Evolutionary conservation across 1,140 invertebrate species (phyloP).

Genomic region (Diachasmimorpha longicaudata): DNA sequence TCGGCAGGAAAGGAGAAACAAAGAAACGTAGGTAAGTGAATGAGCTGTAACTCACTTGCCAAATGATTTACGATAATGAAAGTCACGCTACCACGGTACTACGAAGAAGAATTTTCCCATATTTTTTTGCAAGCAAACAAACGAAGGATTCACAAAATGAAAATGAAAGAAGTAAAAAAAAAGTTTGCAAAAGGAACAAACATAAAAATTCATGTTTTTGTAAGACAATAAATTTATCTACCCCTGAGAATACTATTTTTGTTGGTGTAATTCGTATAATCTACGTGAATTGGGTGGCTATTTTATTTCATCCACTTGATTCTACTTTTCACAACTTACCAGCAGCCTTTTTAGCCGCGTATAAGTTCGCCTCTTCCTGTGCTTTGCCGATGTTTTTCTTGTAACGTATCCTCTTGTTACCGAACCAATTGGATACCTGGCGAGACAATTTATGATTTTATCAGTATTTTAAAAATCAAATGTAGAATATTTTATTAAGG

Average conservation of each 20-base stretch:
- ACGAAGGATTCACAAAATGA: constrained; percentile 18
- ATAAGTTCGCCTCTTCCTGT: constrained; percentile 99
- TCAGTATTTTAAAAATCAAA: background rate
- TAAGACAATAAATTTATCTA: constrained; percentile 14
- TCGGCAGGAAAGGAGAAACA: constrained; percentile 35
- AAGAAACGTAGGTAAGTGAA: constrained; percentile 40
- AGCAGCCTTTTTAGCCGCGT: constrained; percentile 98
- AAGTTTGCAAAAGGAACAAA: constrained; percentile 5
- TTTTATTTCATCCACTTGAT: background rate
- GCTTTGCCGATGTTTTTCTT: constrained; percentile 99
- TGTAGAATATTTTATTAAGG: no score
- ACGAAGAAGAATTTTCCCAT: constrained; percentile 27
- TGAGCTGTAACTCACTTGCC: constrained; percentile 49
- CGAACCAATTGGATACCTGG: constrained; percentile 99
- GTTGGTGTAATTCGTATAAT: background rate
- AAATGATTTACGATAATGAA: constrained; percentile 60
- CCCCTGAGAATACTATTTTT: constrained; percentile 13
- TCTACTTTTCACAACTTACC: constrained; percentile 65
- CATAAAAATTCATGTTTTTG: background rate
- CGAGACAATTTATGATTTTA: constrained; percentile 17
- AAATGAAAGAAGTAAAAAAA: constrained; percentile 5
- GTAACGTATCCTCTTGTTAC: constrained; percentile 99
- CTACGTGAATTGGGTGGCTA: background rate
- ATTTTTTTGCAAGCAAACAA: background rate
- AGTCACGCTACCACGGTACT: constrained; percentile 35